Evolutionary conservation across 1,140 invertebrate species (phyloP).

Genomic region (Whitmania pigra): DNA sequence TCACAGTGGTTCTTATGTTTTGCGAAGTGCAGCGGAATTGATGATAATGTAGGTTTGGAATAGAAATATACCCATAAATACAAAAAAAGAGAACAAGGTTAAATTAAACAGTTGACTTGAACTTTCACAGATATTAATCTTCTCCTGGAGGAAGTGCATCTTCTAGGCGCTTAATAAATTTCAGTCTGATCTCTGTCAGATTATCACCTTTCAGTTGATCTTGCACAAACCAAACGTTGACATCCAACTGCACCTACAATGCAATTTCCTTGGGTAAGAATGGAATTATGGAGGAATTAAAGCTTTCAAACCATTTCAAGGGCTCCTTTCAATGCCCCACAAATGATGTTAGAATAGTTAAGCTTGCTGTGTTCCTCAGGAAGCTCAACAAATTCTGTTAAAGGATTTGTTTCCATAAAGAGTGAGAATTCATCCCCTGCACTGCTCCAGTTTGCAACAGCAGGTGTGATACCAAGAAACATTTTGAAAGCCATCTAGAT

Average conservation of each 20-base stretch:
- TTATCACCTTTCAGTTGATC: constrained; percentile 90
- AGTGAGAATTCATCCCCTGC: constrained; percentile 92
- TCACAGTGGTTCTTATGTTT: too few relatives aligned
- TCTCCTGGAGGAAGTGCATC: constrained; percentile 95
- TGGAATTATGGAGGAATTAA: not conserved
- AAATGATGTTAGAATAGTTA: constrained; percentile 86
- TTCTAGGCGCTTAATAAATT: constrained; percentile 86
- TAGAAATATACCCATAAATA: too few relatives aligned
- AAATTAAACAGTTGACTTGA: too few relatives aligned
- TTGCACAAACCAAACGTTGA: constrained; percentile 57
- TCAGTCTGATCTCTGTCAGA: constrained; percentile 82
- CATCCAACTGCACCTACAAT: constrained; percentile 54
- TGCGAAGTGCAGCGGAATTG: too few relatives aligned
- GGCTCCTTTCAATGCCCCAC: constrained; percentile 70
- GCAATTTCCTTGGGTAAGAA: not conserved
- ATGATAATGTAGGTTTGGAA: too few relatives aligned
- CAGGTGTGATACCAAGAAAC: constrained; percentile 78
- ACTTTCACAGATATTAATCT: constrained; percentile 51
- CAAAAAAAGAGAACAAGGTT: too few relatives aligned
- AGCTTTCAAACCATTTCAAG: constrained; percentile 72
- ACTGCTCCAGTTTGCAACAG: constrained; percentile 81
- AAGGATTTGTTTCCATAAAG: constrained; percentile 81
- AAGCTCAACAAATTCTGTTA: constrained; percentile 96
- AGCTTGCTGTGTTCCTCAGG: constrained; percentile 71
- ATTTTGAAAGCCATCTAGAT: constrained; percentile 63